Evolutionary conservation across 1,140 invertebrate species (phyloP).

Genomic region (Drosophila yakuba): DNA sequence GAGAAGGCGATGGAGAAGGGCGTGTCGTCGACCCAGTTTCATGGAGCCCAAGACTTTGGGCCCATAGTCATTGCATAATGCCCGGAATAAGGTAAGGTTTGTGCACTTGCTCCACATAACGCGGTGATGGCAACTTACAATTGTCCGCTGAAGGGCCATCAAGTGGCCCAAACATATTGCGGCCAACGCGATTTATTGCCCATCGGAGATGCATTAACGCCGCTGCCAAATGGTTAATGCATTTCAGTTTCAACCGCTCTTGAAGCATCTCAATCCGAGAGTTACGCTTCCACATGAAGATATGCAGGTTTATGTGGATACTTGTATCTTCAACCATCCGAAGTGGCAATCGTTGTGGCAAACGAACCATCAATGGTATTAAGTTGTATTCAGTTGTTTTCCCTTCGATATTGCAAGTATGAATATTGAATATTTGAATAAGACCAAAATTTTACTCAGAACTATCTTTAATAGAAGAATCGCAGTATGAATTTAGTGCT

Average conservation of each 20-base stretch:
- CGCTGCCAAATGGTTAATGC: conserved; percentile 74
- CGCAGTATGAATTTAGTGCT: too few relatives aligned
- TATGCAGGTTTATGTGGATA: neutral
- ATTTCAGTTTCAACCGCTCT: conserved; percentile 44
- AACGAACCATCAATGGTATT: neutral
- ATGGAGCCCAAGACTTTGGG: conserved; percentile 28
- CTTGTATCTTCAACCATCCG: conserved; percentile 10
- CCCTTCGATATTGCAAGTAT: too few relatives aligned
- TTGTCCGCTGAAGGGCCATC: conserved; percentile 71
- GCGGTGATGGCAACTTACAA: conserved; percentile 24
- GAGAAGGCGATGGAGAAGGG: conserved; percentile 48
- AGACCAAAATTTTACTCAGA: too few relatives aligned
- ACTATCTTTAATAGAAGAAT: too few relatives aligned
- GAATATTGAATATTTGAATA: too few relatives aligned
- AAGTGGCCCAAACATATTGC: conserved; percentile 61
- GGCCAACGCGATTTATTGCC: conserved; percentile 68
- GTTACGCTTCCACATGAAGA: conserved; percentile 6
- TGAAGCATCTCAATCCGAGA: conserved; percentile 32
- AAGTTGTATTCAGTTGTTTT: too few relatives aligned
- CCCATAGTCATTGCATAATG: conserved; percentile 63
- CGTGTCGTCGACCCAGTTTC: conserved; percentile 63
- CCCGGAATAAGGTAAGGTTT: conserved; percentile 36
- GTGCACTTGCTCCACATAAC: conserved; percentile 64
- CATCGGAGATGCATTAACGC: conserved; percentile 78
- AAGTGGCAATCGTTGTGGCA: conserved; percentile 24